Percentiles rank a stretch among this genome's conserved stretches.
These are phyloP conservation scores for Hafferia zeledoni DNA, from an alignment of 2,797 vertebrate species.

Conservation along the genomic window DNA sequence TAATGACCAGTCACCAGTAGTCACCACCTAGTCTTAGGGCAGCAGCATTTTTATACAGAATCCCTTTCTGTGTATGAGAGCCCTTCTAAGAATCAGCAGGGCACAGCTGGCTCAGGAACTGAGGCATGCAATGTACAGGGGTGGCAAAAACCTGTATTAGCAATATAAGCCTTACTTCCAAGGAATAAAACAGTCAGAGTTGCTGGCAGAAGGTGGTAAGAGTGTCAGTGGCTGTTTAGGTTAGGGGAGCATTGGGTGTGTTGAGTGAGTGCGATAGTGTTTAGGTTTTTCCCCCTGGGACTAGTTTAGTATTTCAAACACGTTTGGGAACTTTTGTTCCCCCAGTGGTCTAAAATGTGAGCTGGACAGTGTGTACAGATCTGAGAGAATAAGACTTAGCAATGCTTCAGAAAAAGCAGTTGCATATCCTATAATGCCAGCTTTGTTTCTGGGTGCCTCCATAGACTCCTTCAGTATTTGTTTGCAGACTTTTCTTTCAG, in stretches of 20 bases:
- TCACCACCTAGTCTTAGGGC: background rate
- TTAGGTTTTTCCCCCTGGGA: slow-evolving; percentile 26
- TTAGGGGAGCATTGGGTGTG: slow-evolving; percentile 1
- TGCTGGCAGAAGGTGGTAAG: slow-evolving; percentile 34
- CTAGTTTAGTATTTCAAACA: slow-evolving; percentile 43
- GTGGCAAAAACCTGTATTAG: background rate
- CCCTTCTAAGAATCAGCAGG: background rate
- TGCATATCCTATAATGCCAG: background rate
- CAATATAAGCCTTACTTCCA: background rate
- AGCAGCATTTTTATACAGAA: background rate
- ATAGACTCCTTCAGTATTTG: background rate
- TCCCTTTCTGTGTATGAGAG: background rate
- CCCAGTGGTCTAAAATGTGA: background rate
- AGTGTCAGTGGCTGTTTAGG: slow-evolving; percentile 14
- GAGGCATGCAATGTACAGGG: background rate
- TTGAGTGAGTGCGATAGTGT: background rate
- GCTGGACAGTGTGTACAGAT: background rate
- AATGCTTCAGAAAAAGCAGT: background rate
- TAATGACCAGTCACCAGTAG: slow-evolving; percentile 5
- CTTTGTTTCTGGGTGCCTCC: slow-evolving; percentile 13
- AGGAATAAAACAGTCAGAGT: background rate
- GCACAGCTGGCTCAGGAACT: background rate
- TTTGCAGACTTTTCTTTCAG: slow-evolving; percentile 14
- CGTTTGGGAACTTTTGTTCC: background rate
- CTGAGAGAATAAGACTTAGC: background rate